Evolutionary conservation across 2,113 vertebrate species (phyloP).

Genomic region (Misgurnus mizolepis): DNA sequence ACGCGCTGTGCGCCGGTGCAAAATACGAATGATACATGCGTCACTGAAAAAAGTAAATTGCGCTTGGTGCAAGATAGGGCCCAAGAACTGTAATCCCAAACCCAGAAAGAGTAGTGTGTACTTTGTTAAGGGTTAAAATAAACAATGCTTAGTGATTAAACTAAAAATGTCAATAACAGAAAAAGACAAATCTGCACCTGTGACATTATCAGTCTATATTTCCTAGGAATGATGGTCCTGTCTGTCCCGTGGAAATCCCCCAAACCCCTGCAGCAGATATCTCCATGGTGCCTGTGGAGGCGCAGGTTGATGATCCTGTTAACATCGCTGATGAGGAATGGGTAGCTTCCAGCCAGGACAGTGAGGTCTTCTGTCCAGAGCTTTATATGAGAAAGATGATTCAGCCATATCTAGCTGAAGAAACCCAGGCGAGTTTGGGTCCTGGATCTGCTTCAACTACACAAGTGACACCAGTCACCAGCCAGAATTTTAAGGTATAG

Average conservation of each 20-base stretch:
- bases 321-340: slow-evolving; percentile 45
- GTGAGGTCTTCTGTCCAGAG: slow-evolving; percentile 52
- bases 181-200: neutral
- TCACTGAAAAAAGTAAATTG: too few relatives aligned
- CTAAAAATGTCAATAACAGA: neutral
- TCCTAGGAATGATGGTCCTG: slow-evolving; percentile 6
- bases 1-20: too few relatives aligned
- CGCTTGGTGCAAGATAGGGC: too few relatives aligned
- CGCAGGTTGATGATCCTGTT: neutral
- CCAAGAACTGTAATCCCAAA: neutral
- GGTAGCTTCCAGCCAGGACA: slow-evolving; percentile 71
- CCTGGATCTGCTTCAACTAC: slow-evolving; percentile 8
- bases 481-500: slow-evolving; percentile 20
- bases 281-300: slow-evolving; percentile 13
- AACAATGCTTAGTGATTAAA: neutral
- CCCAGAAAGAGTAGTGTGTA: neutral
- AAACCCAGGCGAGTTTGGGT: neutral
- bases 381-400: slow-evolving; percentile 40
- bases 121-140: too few relatives aligned
- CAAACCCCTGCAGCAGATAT: neutral
- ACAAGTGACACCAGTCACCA: slow-evolving; percentile 24
- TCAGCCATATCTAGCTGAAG: neutral
- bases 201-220: neutral
- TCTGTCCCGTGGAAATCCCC: neutral
- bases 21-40: too few relatives aligned